Evolutionary conservation across 2,888 invertebrate species (phyloP).

Genomic region (Neria commutata): DNA sequence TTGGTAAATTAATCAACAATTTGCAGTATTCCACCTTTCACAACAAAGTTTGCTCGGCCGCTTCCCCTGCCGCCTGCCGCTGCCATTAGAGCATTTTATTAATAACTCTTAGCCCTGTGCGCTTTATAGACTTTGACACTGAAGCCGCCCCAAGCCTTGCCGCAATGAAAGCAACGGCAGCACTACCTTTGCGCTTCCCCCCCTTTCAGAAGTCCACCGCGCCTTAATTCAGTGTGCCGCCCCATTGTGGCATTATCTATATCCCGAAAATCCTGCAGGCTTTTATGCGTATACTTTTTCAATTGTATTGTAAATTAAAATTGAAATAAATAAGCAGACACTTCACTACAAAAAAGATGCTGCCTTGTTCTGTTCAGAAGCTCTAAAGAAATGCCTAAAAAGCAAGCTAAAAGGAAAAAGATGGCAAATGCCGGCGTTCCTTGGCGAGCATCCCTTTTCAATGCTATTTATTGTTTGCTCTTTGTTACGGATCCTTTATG

Average conservation of each 20-base stretch:
- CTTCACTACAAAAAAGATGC: too few species aligned
- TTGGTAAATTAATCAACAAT: constrained; percentile 49
- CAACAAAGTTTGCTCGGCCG: too few species aligned
- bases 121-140: neutral
- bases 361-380: too few species aligned
- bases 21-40: constrained; percentile 28
- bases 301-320: constrained; percentile 53
- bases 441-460: neutral
- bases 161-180: too few species aligned
- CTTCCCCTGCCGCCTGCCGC: neutral
- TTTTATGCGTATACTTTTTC: neutral
- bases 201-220: too few species aligned
- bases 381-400: too few species aligned
- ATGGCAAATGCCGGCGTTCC: neutral
- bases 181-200: too few species aligned
- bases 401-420: neutral
- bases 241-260: neutral
- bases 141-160: too few species aligned
- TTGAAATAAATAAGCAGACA: constrained; percentile 38
- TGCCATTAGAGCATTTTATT: too few species aligned
- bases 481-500: too few species aligned
- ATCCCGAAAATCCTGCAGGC: neutral
- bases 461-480: neutral
- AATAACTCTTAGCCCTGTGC: neutral
- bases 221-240: too few species aligned